A percentile compares a stretch with the other conserved stretches of the same genome.
phyloP scores from a whole-genome alignment of 2,888 invertebrate genomes.

The Allygus modestus region DNA sequence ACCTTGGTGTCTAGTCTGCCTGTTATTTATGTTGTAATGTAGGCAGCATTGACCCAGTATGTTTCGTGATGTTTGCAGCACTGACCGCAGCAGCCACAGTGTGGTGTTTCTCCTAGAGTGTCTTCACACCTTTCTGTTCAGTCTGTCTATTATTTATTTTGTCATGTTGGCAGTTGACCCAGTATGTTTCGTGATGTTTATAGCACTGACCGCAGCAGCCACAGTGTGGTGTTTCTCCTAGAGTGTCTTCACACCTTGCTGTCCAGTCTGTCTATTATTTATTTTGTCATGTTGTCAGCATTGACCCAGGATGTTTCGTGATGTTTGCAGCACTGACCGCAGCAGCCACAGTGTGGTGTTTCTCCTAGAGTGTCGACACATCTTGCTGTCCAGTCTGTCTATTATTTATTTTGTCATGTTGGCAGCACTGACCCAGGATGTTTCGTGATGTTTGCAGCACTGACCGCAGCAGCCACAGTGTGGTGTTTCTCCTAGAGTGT shows the following conservation, averaged over 20 bases:
- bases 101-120: conserved; percentile 91
- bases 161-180: too few relatives aligned
- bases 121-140: conserved; percentile 89
- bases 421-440: too few relatives aligned
- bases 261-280: conserved; percentile 87
- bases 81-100: conserved; percentile 76
- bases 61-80: conserved; percentile 73
- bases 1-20: conserved; percentile 82
- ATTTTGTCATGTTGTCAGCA: too few relatives aligned
- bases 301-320: too few relatives aligned
- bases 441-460: conserved; percentile 76
- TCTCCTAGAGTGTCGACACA: conserved; percentile 91
- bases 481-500: conserved; percentile 91
- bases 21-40: too few relatives aligned
- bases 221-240: conserved; percentile 86
- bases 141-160: too few relatives aligned
- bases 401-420: too few relatives aligned
- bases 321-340: conserved; percentile 76
- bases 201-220: conserved; percentile 76
- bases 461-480: conserved; percentile 76
- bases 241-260: conserved; percentile 92
- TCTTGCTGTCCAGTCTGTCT: conserved; percentile 88
- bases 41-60: too few relatives aligned
- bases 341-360: conserved; percentile 82
- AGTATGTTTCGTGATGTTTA: too few relatives aligned